A percentile compares a stretch with the other conserved stretches of the same genome.
phyloP scores from a whole-genome alignment of 2,888 invertebrate genomes.

The Psylliodes chrysocephalus region DNA sequence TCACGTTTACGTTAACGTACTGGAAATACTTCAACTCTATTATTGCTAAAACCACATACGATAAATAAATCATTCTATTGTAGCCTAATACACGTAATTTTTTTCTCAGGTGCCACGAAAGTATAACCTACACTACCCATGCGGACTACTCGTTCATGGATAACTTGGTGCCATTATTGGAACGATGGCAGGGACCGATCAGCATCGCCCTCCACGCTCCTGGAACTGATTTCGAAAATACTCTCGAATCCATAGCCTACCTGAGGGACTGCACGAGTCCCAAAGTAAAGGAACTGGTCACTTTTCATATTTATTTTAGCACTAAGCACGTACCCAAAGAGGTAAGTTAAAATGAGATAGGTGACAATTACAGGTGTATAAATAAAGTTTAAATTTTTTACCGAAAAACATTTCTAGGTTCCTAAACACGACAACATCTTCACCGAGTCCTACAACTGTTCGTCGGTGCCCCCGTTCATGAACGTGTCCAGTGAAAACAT shows the following conservation, averaged over 20 bases:
- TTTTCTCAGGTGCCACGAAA: slow-evolving; percentile 77
- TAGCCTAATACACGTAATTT: too few relatives aligned
- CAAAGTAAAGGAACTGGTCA: slow-evolving; percentile 80
- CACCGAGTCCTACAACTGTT: slow-evolving; percentile 76
- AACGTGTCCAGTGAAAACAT: slow-evolving; percentile 74
- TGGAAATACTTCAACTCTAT: too few relatives aligned
- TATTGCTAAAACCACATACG: too few relatives aligned
- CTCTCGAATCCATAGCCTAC: slow-evolving; percentile 83
- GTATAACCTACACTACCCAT: slow-evolving; percentile 91
- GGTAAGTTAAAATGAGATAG: too few relatives aligned
- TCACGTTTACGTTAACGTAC: too few relatives aligned
- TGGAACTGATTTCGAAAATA: slow-evolving; percentile 81
- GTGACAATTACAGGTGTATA: too few relatives aligned
- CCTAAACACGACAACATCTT: slow-evolving; percentile 74
- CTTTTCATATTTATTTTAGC: slow-evolving; percentile 91
- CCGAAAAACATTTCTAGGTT: slow-evolving; percentile 67
- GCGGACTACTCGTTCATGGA: slow-evolving; percentile 92
- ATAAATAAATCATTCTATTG: too few relatives aligned
- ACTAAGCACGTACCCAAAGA: slow-evolving; percentile 84
- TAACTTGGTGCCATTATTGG: slow-evolving; percentile 85
- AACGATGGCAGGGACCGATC: slow-evolving; percentile 88
- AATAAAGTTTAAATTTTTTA: not conserved
- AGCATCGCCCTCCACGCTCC: slow-evolving; percentile 90
- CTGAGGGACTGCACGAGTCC: slow-evolving; percentile 80
- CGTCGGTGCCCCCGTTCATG: slow-evolving; percentile 75